A percentile compares a stretch with the other conserved stretches of the same genome.
Conservation (phyloP, 2,113 vertebrate species). For the Chaetodon auriga region DNA sequence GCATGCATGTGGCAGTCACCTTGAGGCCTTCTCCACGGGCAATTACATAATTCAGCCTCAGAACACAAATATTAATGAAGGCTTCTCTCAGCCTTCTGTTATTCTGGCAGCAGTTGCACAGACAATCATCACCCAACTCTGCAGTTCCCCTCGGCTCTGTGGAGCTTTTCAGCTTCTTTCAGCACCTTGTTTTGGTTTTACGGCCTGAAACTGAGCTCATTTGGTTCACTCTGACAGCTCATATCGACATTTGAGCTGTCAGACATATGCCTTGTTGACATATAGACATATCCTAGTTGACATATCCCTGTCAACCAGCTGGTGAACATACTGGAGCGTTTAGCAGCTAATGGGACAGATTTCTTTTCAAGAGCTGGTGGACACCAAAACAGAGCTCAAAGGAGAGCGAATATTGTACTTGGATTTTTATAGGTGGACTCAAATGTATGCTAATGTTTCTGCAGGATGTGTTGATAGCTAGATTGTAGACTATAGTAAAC, state of each 20-base stretch:
- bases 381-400: neutral
- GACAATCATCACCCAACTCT: neutral
- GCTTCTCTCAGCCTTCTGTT: slow-evolving; percentile 29
- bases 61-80: slow-evolving; percentile 50
- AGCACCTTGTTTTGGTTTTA: slow-evolving; percentile 2
- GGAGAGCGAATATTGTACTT: neutral
- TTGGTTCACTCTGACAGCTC: neutral
- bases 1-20: slow-evolving; percentile 16
- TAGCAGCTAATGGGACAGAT: neutral
- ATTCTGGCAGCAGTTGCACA: slow-evolving; percentile 11
- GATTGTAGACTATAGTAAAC: neutral
- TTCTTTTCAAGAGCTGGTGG: neutral
- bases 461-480: neutral
- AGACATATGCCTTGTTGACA: no score
- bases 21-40: slow-evolving; percentile 19
- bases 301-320: neutral
- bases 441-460: neutral
- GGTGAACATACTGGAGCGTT: neutral
- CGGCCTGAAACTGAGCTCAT: no score
- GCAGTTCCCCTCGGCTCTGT: neutral
- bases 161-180: neutral
- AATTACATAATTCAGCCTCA: slow-evolving; percentile 54
- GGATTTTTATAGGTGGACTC: neutral
- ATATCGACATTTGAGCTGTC: no score
- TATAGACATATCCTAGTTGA: no score